A percentile compares a stretch with the other conserved stretches of the same genome.
These are phyloP conservation scores for Orchestia grillus DNA, from an alignment of 1,140 invertebrate species.

Conservation along the genomic window DNA sequence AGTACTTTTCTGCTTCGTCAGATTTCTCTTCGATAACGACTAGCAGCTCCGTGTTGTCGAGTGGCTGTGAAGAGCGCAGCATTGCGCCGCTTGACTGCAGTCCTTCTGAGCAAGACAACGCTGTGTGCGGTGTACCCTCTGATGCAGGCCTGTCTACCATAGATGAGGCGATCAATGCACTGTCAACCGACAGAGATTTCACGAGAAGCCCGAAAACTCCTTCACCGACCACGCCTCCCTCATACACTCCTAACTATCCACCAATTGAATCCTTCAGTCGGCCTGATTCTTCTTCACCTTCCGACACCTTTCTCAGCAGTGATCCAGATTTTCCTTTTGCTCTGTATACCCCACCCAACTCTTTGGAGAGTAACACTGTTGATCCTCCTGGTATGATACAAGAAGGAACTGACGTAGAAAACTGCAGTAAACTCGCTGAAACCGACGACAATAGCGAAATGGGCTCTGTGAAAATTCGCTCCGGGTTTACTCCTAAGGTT, in stretches of 20 bases:
- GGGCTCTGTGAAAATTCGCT: background rate
- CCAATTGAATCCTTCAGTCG: slow-evolving; percentile 30
- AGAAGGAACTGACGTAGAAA: background rate
- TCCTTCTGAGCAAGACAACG: background rate
- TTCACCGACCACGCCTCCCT: slow-evolving; percentile 18
- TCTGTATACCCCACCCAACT: slow-evolving; percentile 28
- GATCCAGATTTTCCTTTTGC: slow-evolving; percentile 37
- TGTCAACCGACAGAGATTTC: background rate
- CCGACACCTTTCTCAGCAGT: background rate
- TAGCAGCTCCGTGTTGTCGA: background rate
- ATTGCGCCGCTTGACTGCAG: background rate
- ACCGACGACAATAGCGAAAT: background rate
- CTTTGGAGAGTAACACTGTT: background rate
- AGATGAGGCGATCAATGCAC: background rate
- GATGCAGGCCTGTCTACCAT: background rate
- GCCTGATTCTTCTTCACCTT: slow-evolving; percentile 22
- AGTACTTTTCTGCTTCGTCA: slow-evolving; percentile 37
- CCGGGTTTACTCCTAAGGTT: slow-evolving; percentile 3
- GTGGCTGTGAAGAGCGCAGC: background rate
- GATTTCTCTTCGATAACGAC: slow-evolving; percentile 31
- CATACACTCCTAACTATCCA: slow-evolving; percentile 38
- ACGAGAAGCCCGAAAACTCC: background rate
- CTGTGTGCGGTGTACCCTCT: background rate
- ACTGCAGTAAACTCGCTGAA: background rate
- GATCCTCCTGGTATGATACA: background rate